Percentiles rank a stretch among this genome's conserved stretches.
These are phyloP conservation scores for Crossaster papposus DNA, from an alignment of 53 echinoderm and acorn worm genomes.

Conservation along the genomic window DNA sequence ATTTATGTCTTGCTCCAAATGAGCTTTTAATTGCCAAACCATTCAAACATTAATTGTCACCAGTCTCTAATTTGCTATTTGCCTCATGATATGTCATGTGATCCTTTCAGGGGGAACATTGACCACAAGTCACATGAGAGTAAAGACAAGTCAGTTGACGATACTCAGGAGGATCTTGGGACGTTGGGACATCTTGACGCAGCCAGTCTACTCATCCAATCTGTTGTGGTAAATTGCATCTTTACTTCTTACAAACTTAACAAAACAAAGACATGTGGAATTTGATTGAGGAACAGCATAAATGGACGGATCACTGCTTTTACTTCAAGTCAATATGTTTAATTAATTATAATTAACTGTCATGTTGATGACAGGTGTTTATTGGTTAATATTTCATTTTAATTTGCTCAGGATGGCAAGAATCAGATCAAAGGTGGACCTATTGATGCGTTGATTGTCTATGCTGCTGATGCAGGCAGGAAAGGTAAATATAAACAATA, in stretches of 20 bases:
- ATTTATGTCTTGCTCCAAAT: too few relatives aligned
- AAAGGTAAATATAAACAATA: slow-evolving; percentile 68
- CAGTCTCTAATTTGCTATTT: neutral
- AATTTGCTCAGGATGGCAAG: slow-evolving; percentile 66
- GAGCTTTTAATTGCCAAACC: neutral
- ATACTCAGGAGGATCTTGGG: slow-evolving; percentile 18
- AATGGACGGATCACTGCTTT: too few relatives aligned
- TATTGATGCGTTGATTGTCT: slow-evolving; percentile 84
- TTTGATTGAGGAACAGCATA: too few relatives aligned
- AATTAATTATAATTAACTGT: too few relatives aligned
- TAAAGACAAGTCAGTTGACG: neutral
- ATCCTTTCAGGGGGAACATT: slow-evolving; percentile 8
- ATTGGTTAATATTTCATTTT: neutral
- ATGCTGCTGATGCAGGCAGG: slow-evolving; percentile 93
- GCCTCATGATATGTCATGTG: neutral
- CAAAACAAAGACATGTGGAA: too few relatives aligned
- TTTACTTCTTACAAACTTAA: too few relatives aligned
- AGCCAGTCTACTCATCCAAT: slow-evolving; percentile 3
- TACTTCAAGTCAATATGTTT: too few relatives aligned
- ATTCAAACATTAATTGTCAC: neutral
- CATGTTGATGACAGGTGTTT: neutral
- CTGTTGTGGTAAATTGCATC: slow-evolving; percentile 8
- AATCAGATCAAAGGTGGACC: slow-evolving; percentile 89
- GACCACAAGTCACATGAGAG: slow-evolving; percentile 15
- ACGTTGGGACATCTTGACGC: slow-evolving; percentile 34